Conservation (phyloP, 92 coral and sea anemone genomes). For the Pocillopora meandrina region DNA sequence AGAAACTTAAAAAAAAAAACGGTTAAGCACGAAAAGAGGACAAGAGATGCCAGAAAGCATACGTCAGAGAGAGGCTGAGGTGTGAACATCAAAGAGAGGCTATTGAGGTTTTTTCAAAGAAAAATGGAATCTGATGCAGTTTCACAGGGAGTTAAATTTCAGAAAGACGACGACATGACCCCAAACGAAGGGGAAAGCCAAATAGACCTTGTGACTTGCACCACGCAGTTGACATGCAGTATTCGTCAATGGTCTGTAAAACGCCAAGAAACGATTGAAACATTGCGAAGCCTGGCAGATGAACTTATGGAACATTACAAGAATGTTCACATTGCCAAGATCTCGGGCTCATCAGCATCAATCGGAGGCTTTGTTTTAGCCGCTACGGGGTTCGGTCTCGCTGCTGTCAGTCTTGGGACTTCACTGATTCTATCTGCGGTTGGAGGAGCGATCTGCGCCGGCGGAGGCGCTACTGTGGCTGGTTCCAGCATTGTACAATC, state of each 20-base stretch:
- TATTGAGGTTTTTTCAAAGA: too few relatives aligned
- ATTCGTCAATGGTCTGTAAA: slow-evolving; percentile 7
- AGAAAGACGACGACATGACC: background rate
- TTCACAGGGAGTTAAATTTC: background rate
- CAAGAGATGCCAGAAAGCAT: too few relatives aligned
- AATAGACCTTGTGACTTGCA: background rate
- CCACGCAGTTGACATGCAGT: background rate
- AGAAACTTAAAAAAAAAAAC: too few relatives aligned
- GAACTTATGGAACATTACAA: slow-evolving; percentile 21
- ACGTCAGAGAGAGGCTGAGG: too few relatives aligned
- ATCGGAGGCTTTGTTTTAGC: slow-evolving; percentile 27
- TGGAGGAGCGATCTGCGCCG: slow-evolving; percentile 51
- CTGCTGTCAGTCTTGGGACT: slow-evolving; percentile 45
- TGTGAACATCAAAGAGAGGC: too few relatives aligned
- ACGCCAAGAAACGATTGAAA: background rate
- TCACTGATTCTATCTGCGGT: slow-evolving; percentile 47
- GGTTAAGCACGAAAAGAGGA: too few relatives aligned
- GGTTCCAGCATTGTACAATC: slow-evolving; percentile 26
- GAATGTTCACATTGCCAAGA: slow-evolving; percentile 32
- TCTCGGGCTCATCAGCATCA: slow-evolving; percentile 47
- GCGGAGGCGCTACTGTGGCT: slow-evolving; percentile 39
- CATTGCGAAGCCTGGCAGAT: slow-evolving; percentile 22
- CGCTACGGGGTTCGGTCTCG: slow-evolving; percentile 45
- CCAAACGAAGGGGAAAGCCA: background rate
- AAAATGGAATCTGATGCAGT: too few relatives aligned